Base-by-base conservation (phyloP, 92 coral and sea anemone species). In the Epizoanthus rinbou region DNA sequence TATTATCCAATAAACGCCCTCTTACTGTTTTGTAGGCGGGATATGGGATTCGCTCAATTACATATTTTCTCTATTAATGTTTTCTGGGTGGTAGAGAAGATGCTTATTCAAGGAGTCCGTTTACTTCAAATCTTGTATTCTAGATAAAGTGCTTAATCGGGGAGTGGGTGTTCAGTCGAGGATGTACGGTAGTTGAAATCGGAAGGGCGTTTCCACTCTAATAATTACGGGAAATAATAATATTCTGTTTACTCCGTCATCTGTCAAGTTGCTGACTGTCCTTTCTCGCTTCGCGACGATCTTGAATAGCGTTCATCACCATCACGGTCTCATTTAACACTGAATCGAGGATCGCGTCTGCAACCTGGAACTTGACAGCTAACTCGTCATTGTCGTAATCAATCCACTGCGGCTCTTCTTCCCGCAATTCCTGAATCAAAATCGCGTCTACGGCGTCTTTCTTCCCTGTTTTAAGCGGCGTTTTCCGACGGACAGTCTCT, bases 391-490 rank as follows among this genome's bases (percentile, higher is more conserved):
- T 98, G 68, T 97, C 98, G 64, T 97, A 97, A 82, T 97, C 99
- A 39, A 95, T 80, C 99, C 99, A 97, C 62, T 88, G 85, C 35
- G 99, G 99, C 79, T 97, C 99, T 28, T 97, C 99, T 58, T 97
- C 95, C 5, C 99, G 95, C 62, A 97, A 75, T 72, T 97, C 99
- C 82, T 97, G 97, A 13, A 97, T 97, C 82, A 97, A 86, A 53
- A 97, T 92, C 16, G 99, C 99, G 75, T 97, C 99, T 6, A 97
- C 99, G 41, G 87, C 88, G 88, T 97, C 99, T 81, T 97, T 97
- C 76, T 97, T 97, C 3, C 98, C 98, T 58, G 90, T 88, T 84
- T 95, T 95, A 25, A 97, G 87, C 16, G 99, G 99, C 80, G 99
- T 97, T 80, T 97, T 97, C 18, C 99, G 93, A 21, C 94, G 98